Evolutionary conservation across 2,113 vertebrate genomes (phyloP), one percentile per base, ranked within the genome.

Genomic region (Centropus unirufus): DNA sequence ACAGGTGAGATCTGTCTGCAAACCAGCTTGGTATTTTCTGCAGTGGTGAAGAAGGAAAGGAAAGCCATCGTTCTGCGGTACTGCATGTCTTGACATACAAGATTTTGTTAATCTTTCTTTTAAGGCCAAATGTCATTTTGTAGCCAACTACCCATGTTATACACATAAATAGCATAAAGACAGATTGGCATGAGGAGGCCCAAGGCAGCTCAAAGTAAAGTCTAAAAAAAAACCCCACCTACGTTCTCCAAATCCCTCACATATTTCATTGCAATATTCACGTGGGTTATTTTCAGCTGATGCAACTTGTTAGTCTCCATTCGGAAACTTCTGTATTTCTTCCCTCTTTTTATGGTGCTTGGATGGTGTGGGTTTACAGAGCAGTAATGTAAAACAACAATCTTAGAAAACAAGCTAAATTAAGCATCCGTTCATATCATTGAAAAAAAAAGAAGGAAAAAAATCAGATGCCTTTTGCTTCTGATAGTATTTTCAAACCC

Each of bases 301-400:
- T 89, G 62, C 51, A 89, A 92, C 46, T 90, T 6, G 6, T 40
- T 85, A 42, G 32, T 94, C 86, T 89, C 51, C 54, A n/a, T 93
- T 91, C 91, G 92, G 91, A 70, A 92, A 92, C 93, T 93, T 95
- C 90, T 92, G 69, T 76, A 59, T 55, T 91, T 87, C 57, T 92
- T 88, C 46, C 42, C 42, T 57, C 47, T 68, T 91, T 75, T 76
- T 75, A 54, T 78, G 87, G 44, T 57, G 51, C 80, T 87, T 96
- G 8, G 77, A 87, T 85, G 46, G 27, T 0, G 2, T 59, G 49
- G 54, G 86, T 23, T 92, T 92, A 19, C 22, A 76, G 39, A 89
- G 49, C 61, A 82, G 36, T 87, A 90, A 83, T 89, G 77, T 80
- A 91, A 90, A 96, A 59, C 52, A 90, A 49, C 39, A 55, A 54